Base-by-base conservation (phyloP, 1,140 invertebrate genomes). In the Hyposmocoma kahamanoa region DNA sequence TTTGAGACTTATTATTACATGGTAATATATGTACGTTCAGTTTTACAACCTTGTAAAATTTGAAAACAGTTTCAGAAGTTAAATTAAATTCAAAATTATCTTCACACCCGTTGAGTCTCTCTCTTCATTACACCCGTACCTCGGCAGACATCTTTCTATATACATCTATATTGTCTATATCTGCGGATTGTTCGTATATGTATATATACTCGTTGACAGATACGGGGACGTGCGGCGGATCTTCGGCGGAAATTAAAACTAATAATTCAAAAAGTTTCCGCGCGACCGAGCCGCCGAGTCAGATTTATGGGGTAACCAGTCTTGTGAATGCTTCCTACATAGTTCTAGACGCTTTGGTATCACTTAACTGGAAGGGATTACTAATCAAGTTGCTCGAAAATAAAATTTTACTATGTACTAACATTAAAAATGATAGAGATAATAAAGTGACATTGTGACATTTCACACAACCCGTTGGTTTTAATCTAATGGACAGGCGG, bases 241-340 rank as follows among this genome's bases (percentile, higher is more conserved):
- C 83, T 84, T 78, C 73, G 66, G 68, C 83, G 83, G 83, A 86
- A 86, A 86, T 86, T 86, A 86, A 86, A 86, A 86, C 84, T 86
- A 86, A 86, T 86, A 86, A 86, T 84, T 86, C 84, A 86, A 86
- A 84, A 86, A 86, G 80, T 86, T 86, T 86, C 78, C 79, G 65
- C 72, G 79, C 80, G 77, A 84, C 80, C 72, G 76, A 79, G 61
- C 76, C 71, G 72, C 72, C 70, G 50, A 66, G 70, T 63, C 59
- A 82, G 81, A 84, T 84, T 84, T 84, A 84, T 82, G 78, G 59
- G 65, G 54, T 52, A 76, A 59, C 71, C 79, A 76, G 76, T 72
- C 73, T 76, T 78, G 69, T 60, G 72, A 71, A 62, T 59, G 64
- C 62, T 83, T 77, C 72, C 72, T 75, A 76, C 53, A 53, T 54